A percentile compares a stretch with the other conserved stretches of the same genome.
Conservation (phyloP, 2,888 invertebrate genomes). For the Trypoxylon attenuatum region DNA sequence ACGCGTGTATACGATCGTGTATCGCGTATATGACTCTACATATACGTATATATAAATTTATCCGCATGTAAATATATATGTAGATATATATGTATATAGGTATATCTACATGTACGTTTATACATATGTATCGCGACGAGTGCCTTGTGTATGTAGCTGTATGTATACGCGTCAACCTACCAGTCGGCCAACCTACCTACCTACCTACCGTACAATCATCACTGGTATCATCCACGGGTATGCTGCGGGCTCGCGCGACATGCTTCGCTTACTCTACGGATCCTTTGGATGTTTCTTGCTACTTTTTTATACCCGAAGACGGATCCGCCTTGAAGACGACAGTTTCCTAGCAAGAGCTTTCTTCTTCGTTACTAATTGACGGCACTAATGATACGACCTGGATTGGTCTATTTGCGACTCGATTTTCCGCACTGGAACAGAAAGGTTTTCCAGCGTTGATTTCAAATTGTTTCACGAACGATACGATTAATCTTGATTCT, state of each 20-base stretch:
- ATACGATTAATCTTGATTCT: neutral
- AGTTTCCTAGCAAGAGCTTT: conserved; percentile 24
- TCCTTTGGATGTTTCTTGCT: conserved; percentile 19
- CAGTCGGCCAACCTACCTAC: conserved; percentile 46
- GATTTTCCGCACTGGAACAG: no score
- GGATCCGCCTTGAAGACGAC: conserved; percentile 37
- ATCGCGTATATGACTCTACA: conserved; percentile 8
- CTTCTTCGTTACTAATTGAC: conserved; percentile 32
- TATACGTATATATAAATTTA: conserved; percentile 14
- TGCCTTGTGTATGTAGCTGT: neutral
- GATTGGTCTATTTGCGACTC: neutral
- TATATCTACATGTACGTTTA: neutral
- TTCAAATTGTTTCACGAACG: no score
- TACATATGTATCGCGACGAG: neutral
- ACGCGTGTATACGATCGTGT: conserved; percentile 10
- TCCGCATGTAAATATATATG: neutral
- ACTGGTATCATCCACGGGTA: conserved; percentile 22
- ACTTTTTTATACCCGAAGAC: conserved; percentile 3
- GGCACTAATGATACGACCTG: conserved; percentile 9
- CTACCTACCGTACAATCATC: conserved; percentile 47
- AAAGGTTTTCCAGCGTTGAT: no score
- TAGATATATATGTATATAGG: neutral
- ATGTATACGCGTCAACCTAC: conserved; percentile 5
- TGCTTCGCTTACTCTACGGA: conserved; percentile 52
- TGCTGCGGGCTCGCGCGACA: conserved; percentile 48